A percentile compares a stretch with the other conserved stretches of the same genome.
Evolutionary conservation across 2,113 vertebrate species (phyloP).

Genomic region (Leptobrachium leishanense): DNA sequence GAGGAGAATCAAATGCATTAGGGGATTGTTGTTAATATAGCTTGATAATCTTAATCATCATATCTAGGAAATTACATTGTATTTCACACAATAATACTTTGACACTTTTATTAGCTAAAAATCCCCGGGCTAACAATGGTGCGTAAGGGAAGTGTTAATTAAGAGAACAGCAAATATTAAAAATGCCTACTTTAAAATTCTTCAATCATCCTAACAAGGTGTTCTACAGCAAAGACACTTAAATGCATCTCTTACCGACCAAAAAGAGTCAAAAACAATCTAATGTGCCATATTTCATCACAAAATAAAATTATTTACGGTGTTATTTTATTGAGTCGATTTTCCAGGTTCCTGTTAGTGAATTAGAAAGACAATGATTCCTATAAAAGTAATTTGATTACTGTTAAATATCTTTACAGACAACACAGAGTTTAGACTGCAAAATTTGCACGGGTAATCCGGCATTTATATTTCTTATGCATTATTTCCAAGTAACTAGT

Average conservation of each 20-base stretch:
- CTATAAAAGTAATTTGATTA: constrained; percentile 44
- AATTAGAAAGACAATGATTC: constrained; percentile 9
- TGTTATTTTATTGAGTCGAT: constrained; percentile 36
- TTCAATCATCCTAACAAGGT: constrained; percentile 57
- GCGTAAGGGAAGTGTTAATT: constrained; percentile 65
- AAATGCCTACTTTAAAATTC: constrained; percentile 59
- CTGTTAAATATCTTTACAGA: constrained; percentile 44
- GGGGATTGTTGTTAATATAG: constrained; percentile 57
- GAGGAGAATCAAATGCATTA: constrained; percentile 56
- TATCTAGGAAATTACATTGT: constrained; percentile 66
- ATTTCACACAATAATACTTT: constrained; percentile 62
- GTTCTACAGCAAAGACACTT: constrained; percentile 26
- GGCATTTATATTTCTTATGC: no score
- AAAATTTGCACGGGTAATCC: no score
- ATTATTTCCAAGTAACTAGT: no score
- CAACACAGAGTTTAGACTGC: no score
- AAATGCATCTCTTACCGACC: constrained; percentile 41
- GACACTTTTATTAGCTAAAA: constrained; percentile 73
- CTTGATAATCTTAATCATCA: constrained; percentile 61
- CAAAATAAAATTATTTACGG: constrained; percentile 38
- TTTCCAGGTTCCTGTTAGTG: constrained; percentile 28
- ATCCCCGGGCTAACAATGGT: constrained; percentile 59
- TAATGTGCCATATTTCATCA: constrained; percentile 13
- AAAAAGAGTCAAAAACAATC: constrained; percentile 34
- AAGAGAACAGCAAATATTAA: constrained; percentile 63